Base-by-base conservation (phyloP, 2,888 invertebrate genomes). In the Ophioninae sp. region DNA sequence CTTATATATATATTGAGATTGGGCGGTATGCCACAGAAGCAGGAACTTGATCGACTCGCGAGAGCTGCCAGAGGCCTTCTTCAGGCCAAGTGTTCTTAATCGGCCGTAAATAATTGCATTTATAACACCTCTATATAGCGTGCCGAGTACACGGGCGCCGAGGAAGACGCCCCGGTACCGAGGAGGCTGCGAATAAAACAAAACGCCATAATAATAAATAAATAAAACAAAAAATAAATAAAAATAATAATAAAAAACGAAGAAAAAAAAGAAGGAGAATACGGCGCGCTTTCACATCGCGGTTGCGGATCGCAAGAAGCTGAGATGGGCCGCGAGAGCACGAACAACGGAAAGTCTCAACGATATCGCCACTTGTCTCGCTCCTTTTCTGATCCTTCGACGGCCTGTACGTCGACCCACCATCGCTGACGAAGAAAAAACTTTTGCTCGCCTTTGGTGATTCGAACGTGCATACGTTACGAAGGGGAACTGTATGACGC, bases 51-150 rank as follows among this genome's bases (percentile, higher is more conserved):
- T 82, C 62, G 74, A 78, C 78, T 82, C 74, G 78, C 74, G 82
- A 82, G 82, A 79, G 85, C 79, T 81, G 84, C 84, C 81, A 81
- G 85, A 82, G 82, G 85, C 84, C 73, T 86, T 84, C 85, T 86
- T 77, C 78, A 81, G 82, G 84, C 79, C 83, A 87, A 88, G 89
- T 90, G 88, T 89, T 92, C 91, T 92, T 92, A 92, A 92, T 93
- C 92, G 92, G 91, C 89, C 92, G 92, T 92, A 90, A 92, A 92
- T 92, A 93, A 93, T 93, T 92, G 91, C 91, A 91, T 92, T 93
- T 92, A 92, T 92, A 92, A 90, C 92, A 91, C 91, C 91, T 92
- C 91, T 90, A 88, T 79, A 68, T 37, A 68, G 73, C 61, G 81
- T 84, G 79, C 2, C 30, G 30, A 30, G 30, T 30, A 30, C 76